A percentile compares a stretch with the other conserved stretches of the same genome.
Conservation (phyloP, 2,113 vertebrate genomes). For the Probosciger aterrimus region DNA sequence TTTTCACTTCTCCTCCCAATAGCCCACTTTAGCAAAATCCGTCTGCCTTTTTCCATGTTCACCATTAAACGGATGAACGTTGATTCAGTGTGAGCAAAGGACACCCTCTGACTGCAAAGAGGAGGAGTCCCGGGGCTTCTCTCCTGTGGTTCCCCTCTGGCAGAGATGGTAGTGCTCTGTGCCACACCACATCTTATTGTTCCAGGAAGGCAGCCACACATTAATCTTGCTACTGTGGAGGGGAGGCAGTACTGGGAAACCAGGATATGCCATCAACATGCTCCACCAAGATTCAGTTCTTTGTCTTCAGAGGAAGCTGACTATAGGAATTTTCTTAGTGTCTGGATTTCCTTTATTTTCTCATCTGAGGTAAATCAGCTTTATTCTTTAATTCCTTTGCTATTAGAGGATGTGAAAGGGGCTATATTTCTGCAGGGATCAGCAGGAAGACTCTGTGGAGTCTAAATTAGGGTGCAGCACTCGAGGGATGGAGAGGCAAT, state of each 20-base stretch:
- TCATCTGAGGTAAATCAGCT: neutral
- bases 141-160: neutral
- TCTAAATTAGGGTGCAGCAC: neutral
- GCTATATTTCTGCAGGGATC: neutral
- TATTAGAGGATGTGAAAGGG: neutral
- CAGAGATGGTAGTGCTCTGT: neutral
- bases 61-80: neutral
- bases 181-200: neutral
- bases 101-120: neutral
- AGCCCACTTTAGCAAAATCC: neutral
- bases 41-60: neutral
- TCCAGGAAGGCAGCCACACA: neutral
- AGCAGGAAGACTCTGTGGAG: neutral
- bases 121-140: accelerated
- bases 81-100: neutral
- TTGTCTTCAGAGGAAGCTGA: neutral
- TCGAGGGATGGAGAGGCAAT: neutral
- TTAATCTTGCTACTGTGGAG: neutral
- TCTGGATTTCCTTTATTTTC: neutral
- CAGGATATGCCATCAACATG: neutral
- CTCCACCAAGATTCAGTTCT: neutral
- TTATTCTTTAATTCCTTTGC: constrained; percentile 19
- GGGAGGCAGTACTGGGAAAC: neutral
- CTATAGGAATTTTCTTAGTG: neutral
- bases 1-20: neutral